phyloP scores from a whole-genome alignment of 2,113 vertebrate species.

The Amphiprion ocellaris region DNA sequence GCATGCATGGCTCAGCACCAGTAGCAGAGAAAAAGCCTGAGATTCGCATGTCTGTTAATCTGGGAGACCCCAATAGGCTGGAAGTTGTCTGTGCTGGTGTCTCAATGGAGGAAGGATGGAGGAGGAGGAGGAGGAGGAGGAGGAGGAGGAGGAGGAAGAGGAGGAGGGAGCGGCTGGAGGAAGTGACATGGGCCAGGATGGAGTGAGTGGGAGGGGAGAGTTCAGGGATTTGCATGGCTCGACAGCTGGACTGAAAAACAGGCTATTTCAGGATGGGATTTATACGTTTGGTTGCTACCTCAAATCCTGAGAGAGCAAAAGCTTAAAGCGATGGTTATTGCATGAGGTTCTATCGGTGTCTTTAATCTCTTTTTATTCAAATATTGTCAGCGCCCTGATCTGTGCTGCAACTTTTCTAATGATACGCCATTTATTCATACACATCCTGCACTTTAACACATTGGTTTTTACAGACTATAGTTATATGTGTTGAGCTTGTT shows the following conservation, averaged over 20 bases:
- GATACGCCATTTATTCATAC: background rate
- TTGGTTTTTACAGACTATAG: background rate
- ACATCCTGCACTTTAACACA: background rate
- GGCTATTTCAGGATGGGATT: constrained; percentile 86
- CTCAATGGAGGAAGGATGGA: constrained; percentile 55
- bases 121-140: constrained; percentile 26
- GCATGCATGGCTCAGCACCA: constrained; percentile 49
- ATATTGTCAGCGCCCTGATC: constrained; percentile 29
- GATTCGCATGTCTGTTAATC: constrained; percentile 74
- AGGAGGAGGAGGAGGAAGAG: constrained; percentile 43
- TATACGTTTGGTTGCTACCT: constrained; percentile 82
- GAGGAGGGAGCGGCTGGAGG: constrained; percentile 67
- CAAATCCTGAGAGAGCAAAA: constrained; percentile 77
- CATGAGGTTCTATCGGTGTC: constrained; percentile 59
- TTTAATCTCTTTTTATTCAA: constrained; percentile 66
- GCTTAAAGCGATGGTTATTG: constrained; percentile 70
- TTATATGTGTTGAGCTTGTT: background rate
- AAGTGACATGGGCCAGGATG: constrained; percentile 77
- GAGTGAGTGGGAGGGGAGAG: constrained; percentile 77
- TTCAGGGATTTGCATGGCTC: constrained; percentile 82
- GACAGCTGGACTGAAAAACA: constrained; percentile 85
- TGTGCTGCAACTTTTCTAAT: constrained; percentile 13
- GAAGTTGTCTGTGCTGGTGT: constrained; percentile 50
- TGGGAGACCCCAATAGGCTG: constrained; percentile 46
- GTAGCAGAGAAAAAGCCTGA: constrained; percentile 38